phyloP scores from a whole-genome alignment of 2,888 invertebrate genomes.

The Ormyrus pomaceus region DNA sequence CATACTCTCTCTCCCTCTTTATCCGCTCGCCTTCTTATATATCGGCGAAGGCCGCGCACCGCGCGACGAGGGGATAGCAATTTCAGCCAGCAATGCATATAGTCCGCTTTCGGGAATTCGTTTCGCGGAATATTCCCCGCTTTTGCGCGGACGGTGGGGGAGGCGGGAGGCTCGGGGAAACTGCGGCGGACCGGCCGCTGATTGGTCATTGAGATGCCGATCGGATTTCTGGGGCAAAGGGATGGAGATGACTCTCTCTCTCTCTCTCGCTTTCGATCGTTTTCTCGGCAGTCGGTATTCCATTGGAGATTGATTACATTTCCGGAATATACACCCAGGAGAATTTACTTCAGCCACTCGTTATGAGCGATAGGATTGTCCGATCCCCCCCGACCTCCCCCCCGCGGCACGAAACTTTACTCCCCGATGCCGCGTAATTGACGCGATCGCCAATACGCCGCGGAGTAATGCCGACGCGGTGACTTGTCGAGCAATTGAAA shows the following conservation, averaged over 20 bases:
- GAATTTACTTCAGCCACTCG: conserved; percentile 4
- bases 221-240: conserved; percentile 10
- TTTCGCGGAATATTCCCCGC: no score
- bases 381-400: no score
- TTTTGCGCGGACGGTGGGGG: background rate
- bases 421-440: conserved; percentile 1
- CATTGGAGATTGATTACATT: conserved; percentile 18
- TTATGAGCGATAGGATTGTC: background rate
- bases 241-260: background rate
- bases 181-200: background rate
- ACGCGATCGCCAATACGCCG: conserved; percentile 7
- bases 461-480: no score
- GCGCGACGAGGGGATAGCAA: no score
- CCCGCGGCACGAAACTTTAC: background rate
- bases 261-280: background rate
- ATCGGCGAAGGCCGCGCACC: no score
- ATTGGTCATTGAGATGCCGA: conserved; percentile 24
- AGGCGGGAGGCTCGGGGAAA: background rate
- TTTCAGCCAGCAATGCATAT: no score
- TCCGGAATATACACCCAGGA: background rate
- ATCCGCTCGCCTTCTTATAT: no score
- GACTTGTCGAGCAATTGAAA: no score
- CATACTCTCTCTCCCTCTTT: no score
- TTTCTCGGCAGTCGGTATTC: background rate
- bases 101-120: no score